Evolutionary conservation across 2,113 vertebrate species (phyloP).

Genomic region (Cathartes aura): DNA sequence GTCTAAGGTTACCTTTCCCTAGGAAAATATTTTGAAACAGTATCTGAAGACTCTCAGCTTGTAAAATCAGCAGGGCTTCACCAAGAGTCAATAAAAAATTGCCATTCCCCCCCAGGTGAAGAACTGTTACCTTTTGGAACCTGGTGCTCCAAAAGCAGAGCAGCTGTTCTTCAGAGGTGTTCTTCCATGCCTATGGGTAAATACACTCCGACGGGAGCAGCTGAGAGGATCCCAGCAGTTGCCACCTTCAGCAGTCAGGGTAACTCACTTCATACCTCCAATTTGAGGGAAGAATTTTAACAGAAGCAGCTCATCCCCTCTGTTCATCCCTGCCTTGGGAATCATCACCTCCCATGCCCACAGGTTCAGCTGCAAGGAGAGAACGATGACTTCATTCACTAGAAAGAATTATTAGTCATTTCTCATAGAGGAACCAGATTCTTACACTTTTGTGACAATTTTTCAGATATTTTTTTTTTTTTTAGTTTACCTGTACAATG

Average conservation of each 20-base stretch:
- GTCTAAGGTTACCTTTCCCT: background rate
- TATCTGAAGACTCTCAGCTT: background rate
- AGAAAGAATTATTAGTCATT: background rate
- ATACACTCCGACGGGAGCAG: background rate
- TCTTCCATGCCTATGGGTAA: background rate
- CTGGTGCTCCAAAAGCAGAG: background rate
- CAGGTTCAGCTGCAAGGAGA: background rate
- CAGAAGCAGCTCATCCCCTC: background rate
- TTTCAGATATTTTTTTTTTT: background rate
- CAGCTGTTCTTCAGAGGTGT: background rate
- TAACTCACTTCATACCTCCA: background rate
- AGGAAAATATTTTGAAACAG: background rate
- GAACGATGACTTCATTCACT: background rate
- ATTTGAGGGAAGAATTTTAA: background rate
- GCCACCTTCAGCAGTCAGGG: background rate
- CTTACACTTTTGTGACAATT: background rate
- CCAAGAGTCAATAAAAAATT: background rate
- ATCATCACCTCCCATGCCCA: background rate
- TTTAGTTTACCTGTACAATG: background rate
- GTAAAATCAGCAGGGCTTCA: background rate
- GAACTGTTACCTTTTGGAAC: background rate
- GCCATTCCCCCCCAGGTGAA: background rate
- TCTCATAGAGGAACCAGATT: background rate
- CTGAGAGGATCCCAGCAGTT: background rate
- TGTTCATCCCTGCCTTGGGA: background rate